Evolutionary conservation across 2,797 vertebrate genomes (phyloP).

Genomic region (Netta rufina): DNA sequence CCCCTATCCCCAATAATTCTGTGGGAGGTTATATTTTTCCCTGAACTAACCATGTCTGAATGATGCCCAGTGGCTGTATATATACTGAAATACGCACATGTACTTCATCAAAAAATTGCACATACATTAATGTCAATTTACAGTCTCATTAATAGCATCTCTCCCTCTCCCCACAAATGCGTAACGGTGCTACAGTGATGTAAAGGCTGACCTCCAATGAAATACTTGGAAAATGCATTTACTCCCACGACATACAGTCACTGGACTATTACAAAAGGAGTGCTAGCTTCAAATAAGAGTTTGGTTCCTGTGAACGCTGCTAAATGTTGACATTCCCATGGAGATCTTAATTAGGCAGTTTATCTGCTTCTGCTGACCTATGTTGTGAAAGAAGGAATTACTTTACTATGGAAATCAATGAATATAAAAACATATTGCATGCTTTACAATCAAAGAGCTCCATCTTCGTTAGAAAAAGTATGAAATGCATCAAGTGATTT

Average conservation of each 20-base stretch:
- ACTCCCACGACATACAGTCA: background rate
- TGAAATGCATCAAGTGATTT: background rate
- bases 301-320: background rate
- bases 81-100: background rate
- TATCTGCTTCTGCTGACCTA: background rate
- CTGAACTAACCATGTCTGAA: background rate
- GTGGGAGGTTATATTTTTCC: background rate
- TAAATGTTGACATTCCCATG: background rate
- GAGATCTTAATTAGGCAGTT: background rate
- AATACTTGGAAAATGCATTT: background rate
- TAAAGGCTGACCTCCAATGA: background rate
- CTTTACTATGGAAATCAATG: background rate
- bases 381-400: background rate
- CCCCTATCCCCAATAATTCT: slow-evolving; percentile 10
- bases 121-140: background rate
- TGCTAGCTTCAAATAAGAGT: background rate
- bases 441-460: background rate
- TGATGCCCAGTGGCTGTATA: background rate
- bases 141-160: background rate
- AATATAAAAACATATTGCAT: background rate
- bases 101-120: background rate
- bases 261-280: background rate
- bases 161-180: background rate
- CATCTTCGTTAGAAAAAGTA: background rate
- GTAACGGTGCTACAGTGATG: background rate